Conservation (phyloP, 2,113 vertebrate species). For the Cheirogaleus medius region DNA sequence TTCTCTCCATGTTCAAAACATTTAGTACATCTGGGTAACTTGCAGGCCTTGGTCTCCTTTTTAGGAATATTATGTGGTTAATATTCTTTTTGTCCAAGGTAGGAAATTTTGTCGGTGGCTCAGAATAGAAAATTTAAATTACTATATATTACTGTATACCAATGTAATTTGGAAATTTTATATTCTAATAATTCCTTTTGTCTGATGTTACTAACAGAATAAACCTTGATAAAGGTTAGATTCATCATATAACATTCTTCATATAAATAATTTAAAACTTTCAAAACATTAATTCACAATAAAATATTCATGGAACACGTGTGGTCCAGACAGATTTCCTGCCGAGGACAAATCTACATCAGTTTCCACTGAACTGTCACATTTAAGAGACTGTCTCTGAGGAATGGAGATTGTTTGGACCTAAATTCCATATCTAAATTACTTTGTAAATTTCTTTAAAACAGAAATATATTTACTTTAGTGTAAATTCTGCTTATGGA, state of each 20-base stretch:
- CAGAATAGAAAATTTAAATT: not conserved
- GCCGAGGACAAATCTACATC: conserved; percentile 63
- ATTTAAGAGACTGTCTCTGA: conserved; percentile 42
- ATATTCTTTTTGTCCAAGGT: not conserved
- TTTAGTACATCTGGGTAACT: not conserved
- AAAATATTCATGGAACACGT: not conserved
- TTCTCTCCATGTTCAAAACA: not conserved
- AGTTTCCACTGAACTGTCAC: conserved; percentile 29
- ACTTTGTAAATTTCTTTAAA: conserved; percentile 7
- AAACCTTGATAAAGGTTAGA: not conserved
- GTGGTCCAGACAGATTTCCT: conserved; percentile 69
- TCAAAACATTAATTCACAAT: not conserved
- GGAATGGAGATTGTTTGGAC: not conserved
- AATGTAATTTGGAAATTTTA: too few species aligned
- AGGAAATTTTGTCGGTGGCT: not conserved
- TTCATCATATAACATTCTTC: not conserved
- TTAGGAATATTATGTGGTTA: too few species aligned
- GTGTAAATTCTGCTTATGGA: not conserved
- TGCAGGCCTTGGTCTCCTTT: not conserved
- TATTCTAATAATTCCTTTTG: not conserved
- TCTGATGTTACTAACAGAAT: not conserved
- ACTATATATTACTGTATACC: not conserved
- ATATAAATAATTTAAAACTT: not conserved
- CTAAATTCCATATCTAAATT: not conserved
- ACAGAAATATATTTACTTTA: not conserved